Conservation (phyloP, 1,140 invertebrate genomes). For the Octopus sinensis region DNA sequence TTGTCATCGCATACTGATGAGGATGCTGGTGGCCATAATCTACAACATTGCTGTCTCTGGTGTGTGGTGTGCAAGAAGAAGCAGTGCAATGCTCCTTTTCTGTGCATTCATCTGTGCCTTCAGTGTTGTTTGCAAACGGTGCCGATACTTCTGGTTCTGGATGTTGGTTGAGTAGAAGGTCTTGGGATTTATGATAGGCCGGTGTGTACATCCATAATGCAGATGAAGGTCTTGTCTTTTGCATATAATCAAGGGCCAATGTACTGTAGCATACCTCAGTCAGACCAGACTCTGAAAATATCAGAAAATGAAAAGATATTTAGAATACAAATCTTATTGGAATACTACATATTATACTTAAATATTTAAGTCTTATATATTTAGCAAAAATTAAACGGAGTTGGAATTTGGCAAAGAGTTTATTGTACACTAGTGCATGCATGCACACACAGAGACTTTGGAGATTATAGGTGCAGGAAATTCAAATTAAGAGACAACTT, state of each 20-base stretch:
- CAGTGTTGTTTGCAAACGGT: not conserved
- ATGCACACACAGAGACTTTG: no score
- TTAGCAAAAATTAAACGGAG: no score
- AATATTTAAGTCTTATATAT: no score
- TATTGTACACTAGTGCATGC: no score
- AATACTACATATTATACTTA: no score
- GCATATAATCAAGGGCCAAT: conserved; percentile 1
- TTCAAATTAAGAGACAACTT: no score
- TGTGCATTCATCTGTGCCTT: not conserved
- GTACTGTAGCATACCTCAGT: conserved; percentile 11
- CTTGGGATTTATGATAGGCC: not conserved
- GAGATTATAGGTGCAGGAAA: no score
- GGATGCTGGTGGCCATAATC: not conserved
- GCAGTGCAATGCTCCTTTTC: not conserved
- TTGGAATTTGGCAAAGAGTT: no score
- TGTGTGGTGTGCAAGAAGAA: not conserved
- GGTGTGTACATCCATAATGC: not conserved
- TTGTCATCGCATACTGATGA: not conserved
- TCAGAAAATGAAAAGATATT: not conserved
- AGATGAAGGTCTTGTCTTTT: not conserved
- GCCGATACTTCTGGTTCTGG: not conserved
- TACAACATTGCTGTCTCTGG: not conserved
- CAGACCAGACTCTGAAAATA: not conserved
- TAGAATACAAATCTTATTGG: no score
- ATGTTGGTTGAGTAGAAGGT: not conserved